Percentiles rank a stretch among this genome's conserved stretches.
phyloP scores from a whole-genome alignment of 2,888 invertebrate species.

The Cylindroiulus punctatus region DNA sequence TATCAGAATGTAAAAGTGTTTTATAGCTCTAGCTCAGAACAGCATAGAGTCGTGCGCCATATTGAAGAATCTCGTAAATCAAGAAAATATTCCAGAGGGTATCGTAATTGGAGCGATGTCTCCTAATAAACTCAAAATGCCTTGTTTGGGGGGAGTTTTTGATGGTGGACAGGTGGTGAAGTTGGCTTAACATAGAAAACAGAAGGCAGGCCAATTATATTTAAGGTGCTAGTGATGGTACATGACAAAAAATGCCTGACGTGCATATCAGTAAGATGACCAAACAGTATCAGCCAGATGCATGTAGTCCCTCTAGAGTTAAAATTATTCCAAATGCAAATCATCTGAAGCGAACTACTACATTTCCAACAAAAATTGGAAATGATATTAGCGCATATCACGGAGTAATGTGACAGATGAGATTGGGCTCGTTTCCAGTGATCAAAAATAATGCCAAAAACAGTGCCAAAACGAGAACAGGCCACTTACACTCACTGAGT shows the following conservation, averaged over 20 bases:
- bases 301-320: background rate
- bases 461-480: background rate
- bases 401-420: background rate
- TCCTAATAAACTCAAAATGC: background rate
- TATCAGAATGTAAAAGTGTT: conserved; percentile 7
- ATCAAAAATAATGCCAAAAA: background rate
- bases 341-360: too few relatives aligned
- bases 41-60: background rate
- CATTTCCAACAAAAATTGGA: too few relatives aligned
- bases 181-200: background rate
- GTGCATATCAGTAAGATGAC: background rate
- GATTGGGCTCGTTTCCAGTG: background rate
- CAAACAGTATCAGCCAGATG: background rate
- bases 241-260: too few relatives aligned
- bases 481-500: background rate
- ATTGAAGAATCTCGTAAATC: background rate
- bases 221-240: background rate
- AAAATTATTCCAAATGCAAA: background rate
- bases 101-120: conserved; percentile 18
- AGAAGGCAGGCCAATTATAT: background rate
- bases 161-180: conserved; percentile 1
- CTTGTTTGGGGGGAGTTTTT: background rate
- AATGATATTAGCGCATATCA: too few relatives aligned
- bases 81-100: conserved; percentile 2
- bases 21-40: background rate